Conservation (phyloP, 2,113 vertebrate genomes). For the Prolemur simus region DNA sequence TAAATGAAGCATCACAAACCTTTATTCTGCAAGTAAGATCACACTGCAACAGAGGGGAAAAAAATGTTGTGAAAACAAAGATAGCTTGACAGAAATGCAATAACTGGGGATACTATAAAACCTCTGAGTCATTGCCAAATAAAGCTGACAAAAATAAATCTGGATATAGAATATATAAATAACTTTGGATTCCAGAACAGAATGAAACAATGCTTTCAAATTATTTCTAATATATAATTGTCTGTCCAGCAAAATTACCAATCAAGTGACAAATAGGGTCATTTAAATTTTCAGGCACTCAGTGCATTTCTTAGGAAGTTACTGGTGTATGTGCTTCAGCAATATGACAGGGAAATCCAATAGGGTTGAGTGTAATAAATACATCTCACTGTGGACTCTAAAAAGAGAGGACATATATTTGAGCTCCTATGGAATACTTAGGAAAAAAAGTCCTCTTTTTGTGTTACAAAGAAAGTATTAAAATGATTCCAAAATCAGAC, state of each 20-base stretch:
- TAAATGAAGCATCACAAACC: constrained; percentile 29
- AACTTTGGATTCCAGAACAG: not conserved
- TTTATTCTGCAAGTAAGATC: constrained; percentile 46
- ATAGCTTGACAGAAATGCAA: constrained; percentile 60
- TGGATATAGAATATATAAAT: not conserved
- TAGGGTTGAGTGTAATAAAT: not conserved
- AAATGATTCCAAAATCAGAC: constrained; percentile 1
- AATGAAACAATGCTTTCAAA: constrained; percentile 14
- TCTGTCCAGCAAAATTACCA: constrained; percentile 22
- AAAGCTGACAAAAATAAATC: constrained; percentile 48
- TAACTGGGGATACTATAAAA: constrained; percentile 35
- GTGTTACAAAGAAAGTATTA: not conserved
- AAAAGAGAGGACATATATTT: not conserved
- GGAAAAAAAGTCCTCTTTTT: not conserved
- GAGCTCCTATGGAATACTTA: not conserved
- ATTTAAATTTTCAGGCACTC: constrained; percentile 18
- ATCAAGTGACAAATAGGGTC: not conserved
- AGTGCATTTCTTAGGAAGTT: not conserved
- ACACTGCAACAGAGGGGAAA: constrained; percentile 23
- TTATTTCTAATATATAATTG: constrained; percentile 52
- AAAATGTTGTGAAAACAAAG: constrained; percentile 14
- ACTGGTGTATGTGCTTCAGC: not conserved
- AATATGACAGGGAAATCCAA: constrained; percentile 11
- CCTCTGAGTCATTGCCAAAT: constrained; percentile 39
- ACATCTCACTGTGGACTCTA: not conserved